Evolutionary conservation across 1,140 invertebrate genomes (phyloP).

Genomic region (Lordiphosa mommai): DNA sequence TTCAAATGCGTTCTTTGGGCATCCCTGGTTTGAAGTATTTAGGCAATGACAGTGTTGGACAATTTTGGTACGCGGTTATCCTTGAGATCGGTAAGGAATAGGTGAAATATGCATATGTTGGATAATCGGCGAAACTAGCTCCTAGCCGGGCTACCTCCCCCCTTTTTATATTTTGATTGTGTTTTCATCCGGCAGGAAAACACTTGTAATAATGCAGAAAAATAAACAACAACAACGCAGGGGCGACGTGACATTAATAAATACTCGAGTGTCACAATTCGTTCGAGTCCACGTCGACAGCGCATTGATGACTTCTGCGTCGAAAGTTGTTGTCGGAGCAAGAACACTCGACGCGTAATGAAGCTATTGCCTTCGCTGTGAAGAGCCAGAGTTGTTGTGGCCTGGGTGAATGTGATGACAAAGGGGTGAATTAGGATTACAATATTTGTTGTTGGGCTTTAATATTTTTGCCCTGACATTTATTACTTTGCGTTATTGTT

Average conservation of each 20-base stretch:
- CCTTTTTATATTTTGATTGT: no score
- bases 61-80: no score
- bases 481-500: slow-evolving; percentile 56
- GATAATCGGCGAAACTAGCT: no score
- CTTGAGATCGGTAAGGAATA: no score
- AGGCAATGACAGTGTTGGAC: no score
- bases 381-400: not conserved
- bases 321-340: not conserved
- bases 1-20: no score
- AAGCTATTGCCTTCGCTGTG: slow-evolving; percentile 25
- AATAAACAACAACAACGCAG: slow-evolving; percentile 2
- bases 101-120: no score
- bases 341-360: slow-evolving; percentile 25
- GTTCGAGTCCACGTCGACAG: slow-evolving; percentile 9
- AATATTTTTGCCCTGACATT: slow-evolving; percentile 63
- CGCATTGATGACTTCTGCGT: slow-evolving; percentile 1
- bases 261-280: slow-evolving; percentile 26
- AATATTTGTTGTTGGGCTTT: slow-evolving; percentile 50
- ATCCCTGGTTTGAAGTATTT: no score
- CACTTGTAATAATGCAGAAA: not conserved
- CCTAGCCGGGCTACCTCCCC: no score
- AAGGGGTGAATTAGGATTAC: slow-evolving; percentile 62
- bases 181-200: not conserved
- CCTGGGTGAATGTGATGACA: slow-evolving; percentile 10
- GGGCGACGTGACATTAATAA: slow-evolving; percentile 24